Conservation (phyloP, 2,888 invertebrate genomes). For the Coremacera marginata region DNA sequence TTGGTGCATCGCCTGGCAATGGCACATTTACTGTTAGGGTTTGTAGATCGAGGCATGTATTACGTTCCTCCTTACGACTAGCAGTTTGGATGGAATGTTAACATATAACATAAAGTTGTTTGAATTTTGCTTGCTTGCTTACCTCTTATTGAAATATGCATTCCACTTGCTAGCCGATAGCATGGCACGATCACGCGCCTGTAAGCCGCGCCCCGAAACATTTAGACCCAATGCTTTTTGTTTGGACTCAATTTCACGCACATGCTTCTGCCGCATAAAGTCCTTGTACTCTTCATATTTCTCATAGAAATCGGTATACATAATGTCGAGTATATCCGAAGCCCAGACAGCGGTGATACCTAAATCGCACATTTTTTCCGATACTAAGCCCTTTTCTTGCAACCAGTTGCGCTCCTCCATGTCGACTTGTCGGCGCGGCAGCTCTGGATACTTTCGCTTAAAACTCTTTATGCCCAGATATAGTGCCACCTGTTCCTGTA, state of each 20-base stretch:
- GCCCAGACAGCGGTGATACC: conserved; percentile 92
- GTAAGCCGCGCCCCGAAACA: conserved; percentile 69
- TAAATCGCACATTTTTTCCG: conserved; percentile 92
- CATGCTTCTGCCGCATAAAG: conserved; percentile 72
- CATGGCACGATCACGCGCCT: conserved; percentile 81
- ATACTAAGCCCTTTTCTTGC: conserved; percentile 83
- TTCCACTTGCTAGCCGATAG: conserved; percentile 93
- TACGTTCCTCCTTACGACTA: conserved; percentile 78
- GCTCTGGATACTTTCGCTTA: conserved; percentile 94
- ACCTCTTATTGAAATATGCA: conserved; percentile 81
- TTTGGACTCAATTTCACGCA: conserved; percentile 77
- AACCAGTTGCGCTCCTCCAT: conserved; percentile 93
- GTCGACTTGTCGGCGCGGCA: conserved; percentile 85
- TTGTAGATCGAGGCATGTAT: conserved; percentile 92
- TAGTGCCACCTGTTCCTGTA: conserved; percentile 96
- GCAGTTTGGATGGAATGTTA: background rate
- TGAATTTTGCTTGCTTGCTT: conserved; percentile 46
- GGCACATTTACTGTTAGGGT: conserved; percentile 88
- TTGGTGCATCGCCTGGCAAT: conserved; percentile 71
- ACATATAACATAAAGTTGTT: too few species aligned
- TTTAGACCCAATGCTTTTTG: conserved; percentile 73
- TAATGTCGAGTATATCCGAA: conserved; percentile 94
- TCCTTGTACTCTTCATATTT: conserved; percentile 93
- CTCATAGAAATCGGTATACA: conserved; percentile 94
- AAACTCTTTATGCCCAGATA: conserved; percentile 96